phyloP scores from a whole-genome alignment of 2,888 invertebrate genomes.

The Microctonus hyperodae region DNA sequence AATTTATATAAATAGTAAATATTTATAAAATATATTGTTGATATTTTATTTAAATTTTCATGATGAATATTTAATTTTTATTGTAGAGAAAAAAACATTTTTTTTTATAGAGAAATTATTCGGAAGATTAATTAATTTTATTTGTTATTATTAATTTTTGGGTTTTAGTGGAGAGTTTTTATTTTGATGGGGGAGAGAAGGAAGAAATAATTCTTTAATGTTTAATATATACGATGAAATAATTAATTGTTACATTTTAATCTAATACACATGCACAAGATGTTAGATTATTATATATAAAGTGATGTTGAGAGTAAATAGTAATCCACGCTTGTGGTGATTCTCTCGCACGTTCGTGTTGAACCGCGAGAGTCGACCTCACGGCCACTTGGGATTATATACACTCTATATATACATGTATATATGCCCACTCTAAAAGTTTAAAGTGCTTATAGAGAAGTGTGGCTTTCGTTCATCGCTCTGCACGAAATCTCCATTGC shows the following conservation, averaged over 20 bases:
- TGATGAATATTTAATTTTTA: too few species aligned
- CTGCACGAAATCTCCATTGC: slow-evolving; percentile 11
- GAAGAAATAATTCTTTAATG: neutral
- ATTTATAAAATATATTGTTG: too few species aligned
- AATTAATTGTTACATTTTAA: slow-evolving; percentile 20
- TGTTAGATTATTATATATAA: slow-evolving; percentile 4
- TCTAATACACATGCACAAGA: neutral
- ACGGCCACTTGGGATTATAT: slow-evolving; percentile 16
- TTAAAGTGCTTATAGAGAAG: slow-evolving; percentile 1
- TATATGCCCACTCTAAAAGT: neutral
- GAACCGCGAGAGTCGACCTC: slow-evolving; percentile 4
- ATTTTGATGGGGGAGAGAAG: neutral
- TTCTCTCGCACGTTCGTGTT: slow-evolving; percentile 8
- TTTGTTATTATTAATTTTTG: too few species aligned
- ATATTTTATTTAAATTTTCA: too few species aligned
- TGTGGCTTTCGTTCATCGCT: slow-evolving; percentile 10
- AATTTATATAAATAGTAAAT: too few species aligned
- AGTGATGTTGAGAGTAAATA: slow-evolving; percentile 10
- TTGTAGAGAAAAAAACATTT: too few species aligned
- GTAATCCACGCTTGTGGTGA: neutral
- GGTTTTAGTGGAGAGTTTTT: too few species aligned
- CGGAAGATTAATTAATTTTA: too few species aligned
- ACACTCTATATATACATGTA: neutral
- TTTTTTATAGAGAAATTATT: too few species aligned
- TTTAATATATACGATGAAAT: neutral